Evolutionary conservation across 2,797 vertebrate species (phyloP), one percentile per base, ranked within the genome.

Genomic region (Siniperca obscura): DNA sequence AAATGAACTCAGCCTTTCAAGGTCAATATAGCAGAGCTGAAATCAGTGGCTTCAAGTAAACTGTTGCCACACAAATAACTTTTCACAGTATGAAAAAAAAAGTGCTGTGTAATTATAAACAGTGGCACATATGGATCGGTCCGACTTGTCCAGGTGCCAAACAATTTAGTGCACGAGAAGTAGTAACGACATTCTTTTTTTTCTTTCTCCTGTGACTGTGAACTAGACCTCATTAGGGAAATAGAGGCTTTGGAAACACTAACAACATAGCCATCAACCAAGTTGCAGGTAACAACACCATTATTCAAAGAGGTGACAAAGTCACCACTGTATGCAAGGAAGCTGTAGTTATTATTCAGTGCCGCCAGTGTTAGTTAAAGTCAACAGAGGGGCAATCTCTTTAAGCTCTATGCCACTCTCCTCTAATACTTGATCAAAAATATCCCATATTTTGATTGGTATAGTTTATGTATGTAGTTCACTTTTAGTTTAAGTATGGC

Each of bases 401-500:
- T 75, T 71, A 67, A 76, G 78, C 79, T 85, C 62, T 3, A 27
- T 80, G 89, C 85, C 89, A 88, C 89, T 86, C 92, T 92, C 91
- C 81, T 3, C 53, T 57, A 87, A 89, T 92, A 94, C 74, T 50
- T 86, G 64, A 83, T 73, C 94, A 91, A 94, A 92, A 95, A 93
- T 46, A 70, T 93, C 80, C 91, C 91, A 91, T 94, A 89, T 93
- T 95, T 91, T 81, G 87, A 93, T 90, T 90, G 81, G 69, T 88
- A 42, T 44, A 70, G 50, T 81, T 90, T 84, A 78, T 85, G 48
- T 76, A 95, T 95, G 90, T 90, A 94, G 93, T 95, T 96, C 85
- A 93, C 94, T 96, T 95, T 96, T 82, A 92, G 89, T 95, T 94
- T 91, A 92, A 96, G 94, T 94, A 90, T 93, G 84, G 85, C 94